Evolutionary conservation across 2,888 invertebrate species (phyloP).

Genomic region (Pyrgus malvae): DNA sequence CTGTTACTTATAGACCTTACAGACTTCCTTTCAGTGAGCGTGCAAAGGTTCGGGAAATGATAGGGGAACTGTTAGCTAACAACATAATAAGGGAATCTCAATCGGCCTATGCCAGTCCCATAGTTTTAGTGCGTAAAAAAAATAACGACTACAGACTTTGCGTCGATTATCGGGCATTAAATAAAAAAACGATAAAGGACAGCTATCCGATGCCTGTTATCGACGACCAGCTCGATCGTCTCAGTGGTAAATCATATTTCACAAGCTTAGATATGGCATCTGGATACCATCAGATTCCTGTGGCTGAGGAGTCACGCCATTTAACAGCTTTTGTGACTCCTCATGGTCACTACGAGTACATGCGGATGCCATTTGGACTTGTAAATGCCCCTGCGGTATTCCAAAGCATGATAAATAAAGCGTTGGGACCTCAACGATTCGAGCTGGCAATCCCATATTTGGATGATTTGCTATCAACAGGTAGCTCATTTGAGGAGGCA

Average conservation of each 20-base stretch:
- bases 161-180: conserved; percentile 31
- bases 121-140: conserved; percentile 34
- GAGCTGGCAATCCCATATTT: not conserved
- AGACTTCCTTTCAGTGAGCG: not conserved
- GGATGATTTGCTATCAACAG: not conserved
- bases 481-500: not conserved
- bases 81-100: not conserved
- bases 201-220: conserved; percentile 31
- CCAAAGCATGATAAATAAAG: not conserved
- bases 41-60: not conserved
- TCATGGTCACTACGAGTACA: conserved; percentile 19
- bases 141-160: conserved; percentile 35
- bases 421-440: not conserved
- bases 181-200: conserved; percentile 37
- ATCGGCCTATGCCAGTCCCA: conserved; percentile 39
- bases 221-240: not conserved
- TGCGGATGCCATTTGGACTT: conserved; percentile 5
- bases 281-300: not conserved
- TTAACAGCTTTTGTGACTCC: conserved; percentile 18
- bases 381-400: not conserved
- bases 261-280: not conserved
- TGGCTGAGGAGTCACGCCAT: not conserved
- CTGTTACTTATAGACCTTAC: not conserved
- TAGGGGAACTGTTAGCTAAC: not conserved
- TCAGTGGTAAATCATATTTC: not conserved